Evolutionary conservation across 2,888 invertebrate species (phyloP), one percentile per base, ranked within the genome.

Genomic region (Caenorhabditis doughertyi): DNA sequence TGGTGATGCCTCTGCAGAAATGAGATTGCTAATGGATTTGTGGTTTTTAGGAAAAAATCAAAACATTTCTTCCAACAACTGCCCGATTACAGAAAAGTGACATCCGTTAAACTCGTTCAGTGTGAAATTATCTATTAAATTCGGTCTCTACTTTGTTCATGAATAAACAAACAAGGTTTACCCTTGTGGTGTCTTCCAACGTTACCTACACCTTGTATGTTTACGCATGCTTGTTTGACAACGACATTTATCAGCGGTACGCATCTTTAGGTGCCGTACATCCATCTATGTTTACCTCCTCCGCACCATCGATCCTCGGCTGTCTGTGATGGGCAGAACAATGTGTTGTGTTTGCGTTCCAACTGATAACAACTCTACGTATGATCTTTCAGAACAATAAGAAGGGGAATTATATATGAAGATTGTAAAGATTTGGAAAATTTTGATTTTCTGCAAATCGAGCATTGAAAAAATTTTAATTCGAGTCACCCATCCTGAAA

Each of bases 1-100:
- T 21, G 60, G 18, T 51, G 60, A 55, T 25, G 21, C 16, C 55
- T n/a, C 13, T 9, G 27, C 3, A n/a, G n/a, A 39, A 25, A 56
- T 53, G 47, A 58, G 49, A 65, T 39, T 56, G 65, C 74, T 74
- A 65, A 74, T 74, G 74, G 74, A 49, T 65, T 25, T 39, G 18
- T 7, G n/a, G 42, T 55, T 42, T 53, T 68, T 18, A 21, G 13
- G 32, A 44, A 9, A n/a, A n/a, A n/a, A n/a, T n/a, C 11, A 39
- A 39, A 39, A 39, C 13, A 39, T 39, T 39, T 39, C 39, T n/a
- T n/a, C n/a, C n/a, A n/a, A n/a, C n/a, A n/a, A n/a, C n/a, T n/a
- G n/a, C n/a, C n/a, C n/a, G n/a, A n/a, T n/a, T n/a, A n/a, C n/a
- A n/a, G n/a, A 27, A 13, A 53, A 53, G 53, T 53, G 16, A 7